Percentiles rank a stretch among this genome's conserved stretches.
Conservation (phyloP, 1,140 invertebrate genomes). For the Parasteatoda tepidariorum region DNA sequence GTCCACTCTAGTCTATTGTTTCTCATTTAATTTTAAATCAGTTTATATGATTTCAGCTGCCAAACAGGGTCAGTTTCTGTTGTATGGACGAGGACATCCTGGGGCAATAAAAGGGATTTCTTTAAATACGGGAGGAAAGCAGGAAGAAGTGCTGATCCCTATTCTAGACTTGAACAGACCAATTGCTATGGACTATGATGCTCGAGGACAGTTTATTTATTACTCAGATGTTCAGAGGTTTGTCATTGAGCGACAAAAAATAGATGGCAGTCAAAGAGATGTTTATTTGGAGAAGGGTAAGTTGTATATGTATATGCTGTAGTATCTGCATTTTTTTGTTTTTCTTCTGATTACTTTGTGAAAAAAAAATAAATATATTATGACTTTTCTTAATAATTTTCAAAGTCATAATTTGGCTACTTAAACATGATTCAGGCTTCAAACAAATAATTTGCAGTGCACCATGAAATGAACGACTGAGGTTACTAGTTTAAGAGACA, state of each 20-base stretch:
- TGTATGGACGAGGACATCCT: constrained; percentile 75
- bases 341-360: too few species aligned
- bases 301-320: background rate
- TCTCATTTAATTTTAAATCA: too few species aligned
- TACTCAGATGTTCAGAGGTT: constrained; percentile 76
- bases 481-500: too few species aligned
- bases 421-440: too few species aligned
- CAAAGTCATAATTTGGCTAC: too few species aligned
- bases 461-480: too few species aligned
- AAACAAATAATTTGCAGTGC: too few species aligned
- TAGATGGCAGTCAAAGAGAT: constrained; percentile 68
- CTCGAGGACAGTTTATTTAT: constrained; percentile 75
- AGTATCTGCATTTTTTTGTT: background rate
- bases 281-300: constrained; percentile 67
- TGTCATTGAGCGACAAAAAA: constrained; percentile 70
- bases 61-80: constrained; percentile 73
- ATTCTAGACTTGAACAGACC: constrained; percentile 75
- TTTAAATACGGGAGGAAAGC: constrained; percentile 60
- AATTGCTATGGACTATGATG: constrained; percentile 78
- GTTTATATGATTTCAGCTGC: too few species aligned
- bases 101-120: constrained; percentile 75
- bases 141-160: constrained; percentile 75
- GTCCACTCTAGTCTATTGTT: too few species aligned
- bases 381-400: too few species aligned
- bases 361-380: too few species aligned